Evolutionary conservation across 2,888 invertebrate genomes (phyloP).

Genomic region (Diarsia brunnea): DNA sequence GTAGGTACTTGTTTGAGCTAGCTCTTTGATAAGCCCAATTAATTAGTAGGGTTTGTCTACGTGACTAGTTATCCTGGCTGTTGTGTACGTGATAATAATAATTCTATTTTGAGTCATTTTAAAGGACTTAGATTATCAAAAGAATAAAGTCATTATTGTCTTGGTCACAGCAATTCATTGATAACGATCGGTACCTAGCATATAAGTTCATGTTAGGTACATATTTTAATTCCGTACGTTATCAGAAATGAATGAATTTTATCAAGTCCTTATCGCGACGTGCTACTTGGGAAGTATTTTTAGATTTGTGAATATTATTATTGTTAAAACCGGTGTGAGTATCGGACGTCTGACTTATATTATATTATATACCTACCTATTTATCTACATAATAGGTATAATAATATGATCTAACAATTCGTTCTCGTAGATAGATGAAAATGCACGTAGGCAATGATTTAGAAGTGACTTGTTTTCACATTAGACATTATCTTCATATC

Average conservation of each 20-base stretch:
- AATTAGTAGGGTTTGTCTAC: constrained; percentile 37
- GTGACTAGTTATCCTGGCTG: constrained; percentile 27
- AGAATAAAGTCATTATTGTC: constrained; percentile 26
- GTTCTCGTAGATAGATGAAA: not conserved
- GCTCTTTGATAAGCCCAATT: constrained; percentile 56
- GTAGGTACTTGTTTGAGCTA: constrained; percentile 4
- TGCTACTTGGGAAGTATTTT: constrained; percentile 45
- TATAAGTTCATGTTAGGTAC: not conserved
- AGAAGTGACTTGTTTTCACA: not conserved
- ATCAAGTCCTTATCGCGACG: constrained; percentile 52
- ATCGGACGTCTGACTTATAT: not conserved
- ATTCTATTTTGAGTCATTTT: constrained; percentile 27
- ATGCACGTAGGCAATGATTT: not conserved
- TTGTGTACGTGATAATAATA: constrained; percentile 23
- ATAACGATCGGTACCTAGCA: constrained; percentile 12
- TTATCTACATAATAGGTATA: too few relatives aligned
- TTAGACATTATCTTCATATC: not conserved
- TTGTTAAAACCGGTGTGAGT: constrained; percentile 24
- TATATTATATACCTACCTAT: not conserved
- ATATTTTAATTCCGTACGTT: constrained; percentile 38
- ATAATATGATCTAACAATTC: too few relatives aligned
- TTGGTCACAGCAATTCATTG: constrained; percentile 16
- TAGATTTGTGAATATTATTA: constrained; percentile 33
- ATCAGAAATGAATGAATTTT: constrained; percentile 58
- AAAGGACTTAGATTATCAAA: not conserved